These are phyloP conservation scores for Polypedilum vanderplanki DNA, from an alignment of 1,140 invertebrate species.

Conservation along the genomic window DNA sequence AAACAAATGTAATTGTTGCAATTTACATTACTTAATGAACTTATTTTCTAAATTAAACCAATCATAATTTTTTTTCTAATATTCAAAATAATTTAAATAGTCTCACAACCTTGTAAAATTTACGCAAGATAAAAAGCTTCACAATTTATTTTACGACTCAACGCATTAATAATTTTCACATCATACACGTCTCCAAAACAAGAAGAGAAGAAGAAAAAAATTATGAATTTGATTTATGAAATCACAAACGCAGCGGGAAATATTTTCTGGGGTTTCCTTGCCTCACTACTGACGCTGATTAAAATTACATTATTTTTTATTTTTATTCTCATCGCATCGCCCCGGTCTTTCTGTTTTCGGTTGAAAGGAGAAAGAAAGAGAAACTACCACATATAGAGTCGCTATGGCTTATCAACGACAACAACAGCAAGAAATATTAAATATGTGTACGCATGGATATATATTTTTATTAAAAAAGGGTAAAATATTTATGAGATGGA, in stretches of 20 bases:
- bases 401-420: conserved; percentile 17
- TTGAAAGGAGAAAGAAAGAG: background rate
- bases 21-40: too few relatives aligned
- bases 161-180: conserved; percentile 25
- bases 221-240: conserved; percentile 26
- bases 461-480: conserved; percentile 1
- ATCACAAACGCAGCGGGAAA: conserved; percentile 4
- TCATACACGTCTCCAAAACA: conserved; percentile 27
- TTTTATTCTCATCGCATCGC: background rate
- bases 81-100: too few relatives aligned
- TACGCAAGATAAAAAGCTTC: too few relatives aligned
- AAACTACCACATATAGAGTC: conserved; percentile 18
- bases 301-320: conserved; percentile 28
- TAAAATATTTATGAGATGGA: background rate
- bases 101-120: too few relatives aligned
- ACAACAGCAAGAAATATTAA: background rate
- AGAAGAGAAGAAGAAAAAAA: too few relatives aligned
- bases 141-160: background rate
- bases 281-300: conserved; percentile 16
- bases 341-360: background rate
- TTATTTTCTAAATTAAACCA: too few relatives aligned
- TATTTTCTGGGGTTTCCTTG: conserved; percentile 2
- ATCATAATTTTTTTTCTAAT: too few relatives aligned
- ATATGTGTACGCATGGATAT: background rate
- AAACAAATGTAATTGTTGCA: too few relatives aligned